A percentile compares a stretch with the other conserved stretches of the same genome.
phyloP scores from a whole-genome alignment of 2,888 invertebrate species.

The Colletes collaris region DNA sequence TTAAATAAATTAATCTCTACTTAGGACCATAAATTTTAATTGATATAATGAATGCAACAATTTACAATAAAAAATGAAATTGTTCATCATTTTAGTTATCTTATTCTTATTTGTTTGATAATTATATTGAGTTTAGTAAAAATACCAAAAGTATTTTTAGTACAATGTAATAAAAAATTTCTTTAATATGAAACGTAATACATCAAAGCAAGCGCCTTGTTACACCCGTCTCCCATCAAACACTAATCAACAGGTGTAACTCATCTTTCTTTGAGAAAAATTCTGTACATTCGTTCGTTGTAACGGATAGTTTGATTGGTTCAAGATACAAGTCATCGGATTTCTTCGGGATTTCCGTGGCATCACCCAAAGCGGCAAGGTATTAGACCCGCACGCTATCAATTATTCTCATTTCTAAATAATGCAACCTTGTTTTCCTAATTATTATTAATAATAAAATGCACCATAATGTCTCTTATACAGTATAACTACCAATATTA shows the following conservation, averaged over 20 bases:
- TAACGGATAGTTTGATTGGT: conserved; percentile 53
- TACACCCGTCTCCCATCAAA: not conserved
- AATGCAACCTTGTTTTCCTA: not conserved
- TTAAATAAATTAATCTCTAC: not conserved
- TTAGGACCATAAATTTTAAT: not conserved
- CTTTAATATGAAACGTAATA: not conserved
- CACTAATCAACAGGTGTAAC: conserved; percentile 23
- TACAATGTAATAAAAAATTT: not conserved
- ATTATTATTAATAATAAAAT: not conserved
- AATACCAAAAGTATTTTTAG: not conserved
- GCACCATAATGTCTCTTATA: not conserved
- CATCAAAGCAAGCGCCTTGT: not conserved
- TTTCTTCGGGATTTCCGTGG: conserved; percentile 20
- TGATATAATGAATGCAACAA: not conserved
- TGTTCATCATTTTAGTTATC: not conserved
- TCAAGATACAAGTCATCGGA: conserved; percentile 38
- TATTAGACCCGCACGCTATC: not conserved
- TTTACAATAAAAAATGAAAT: not conserved
- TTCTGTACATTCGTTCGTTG: conserved; percentile 20
- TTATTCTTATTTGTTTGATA: not conserved
- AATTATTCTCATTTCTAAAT: not conserved
- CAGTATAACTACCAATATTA: not conserved
- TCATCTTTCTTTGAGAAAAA: conserved; percentile 26
- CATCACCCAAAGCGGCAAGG: not conserved
- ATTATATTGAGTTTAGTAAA: not conserved